phyloP scores from a whole-genome alignment of 2,888 invertebrate species.

The Deilephila elpenor region DNA sequence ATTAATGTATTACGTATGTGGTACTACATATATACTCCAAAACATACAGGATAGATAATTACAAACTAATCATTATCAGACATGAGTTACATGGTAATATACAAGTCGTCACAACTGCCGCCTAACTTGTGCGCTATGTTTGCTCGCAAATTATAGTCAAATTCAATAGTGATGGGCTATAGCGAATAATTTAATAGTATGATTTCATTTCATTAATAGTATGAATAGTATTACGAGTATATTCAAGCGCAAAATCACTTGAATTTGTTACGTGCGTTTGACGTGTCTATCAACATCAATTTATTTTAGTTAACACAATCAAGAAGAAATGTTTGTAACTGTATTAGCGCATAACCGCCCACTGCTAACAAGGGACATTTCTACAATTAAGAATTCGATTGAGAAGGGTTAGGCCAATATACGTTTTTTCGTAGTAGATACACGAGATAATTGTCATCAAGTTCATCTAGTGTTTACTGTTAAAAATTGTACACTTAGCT shows the following conservation, averaged over 20 bases:
- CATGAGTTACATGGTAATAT: not conserved
- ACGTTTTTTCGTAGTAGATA: no score
- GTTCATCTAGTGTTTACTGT: no score
- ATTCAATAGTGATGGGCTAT: not conserved
- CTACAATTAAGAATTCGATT: no score
- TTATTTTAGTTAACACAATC: no score
- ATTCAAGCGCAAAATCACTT: not conserved
- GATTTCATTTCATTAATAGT: not conserved
- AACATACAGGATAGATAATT: not conserved
- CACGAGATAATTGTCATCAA: no score
- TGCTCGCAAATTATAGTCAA: not conserved
- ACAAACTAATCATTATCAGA: slow-evolving; percentile 6
- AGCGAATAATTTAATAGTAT: not conserved
- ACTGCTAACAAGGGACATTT: no score
- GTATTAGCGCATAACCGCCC: no score
- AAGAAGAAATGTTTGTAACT: no score
- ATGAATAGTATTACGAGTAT: not conserved
- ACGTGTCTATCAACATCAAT: no score
- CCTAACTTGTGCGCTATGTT: not conserved
- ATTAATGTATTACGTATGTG: no score
- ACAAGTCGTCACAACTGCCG: not conserved
- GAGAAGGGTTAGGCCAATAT: no score
- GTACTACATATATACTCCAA: not conserved
- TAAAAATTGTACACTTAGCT: no score
- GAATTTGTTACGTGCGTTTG: not conserved